phyloP scores from a whole-genome alignment of 30 jellyfish, hydroid and myxozoan species.

The Aurelia sp. region DNA sequence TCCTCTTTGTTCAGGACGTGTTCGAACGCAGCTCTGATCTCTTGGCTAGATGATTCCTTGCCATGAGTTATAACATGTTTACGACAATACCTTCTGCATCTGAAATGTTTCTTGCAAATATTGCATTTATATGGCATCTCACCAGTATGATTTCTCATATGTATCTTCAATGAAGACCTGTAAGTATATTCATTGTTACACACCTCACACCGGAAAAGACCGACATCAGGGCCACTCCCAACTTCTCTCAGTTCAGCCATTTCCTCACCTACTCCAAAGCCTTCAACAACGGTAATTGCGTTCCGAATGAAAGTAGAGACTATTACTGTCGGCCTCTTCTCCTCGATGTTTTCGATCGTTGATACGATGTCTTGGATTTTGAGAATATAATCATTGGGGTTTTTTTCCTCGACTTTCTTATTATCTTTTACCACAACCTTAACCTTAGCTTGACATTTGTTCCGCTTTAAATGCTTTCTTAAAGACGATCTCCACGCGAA shows the following conservation, averaged over 20 bases:
- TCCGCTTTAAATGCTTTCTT: conserved; percentile 25
- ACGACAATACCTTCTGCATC: conserved; percentile 6
- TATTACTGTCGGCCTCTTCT: too few species aligned
- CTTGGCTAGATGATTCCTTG: conserved; percentile 1
- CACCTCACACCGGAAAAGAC: conserved; percentile 9
- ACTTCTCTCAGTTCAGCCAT: conserved; percentile 3
- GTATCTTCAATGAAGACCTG: conserved; percentile 49
- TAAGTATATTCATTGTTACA: conserved; percentile 25
- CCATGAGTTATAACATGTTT: conserved; percentile 39
- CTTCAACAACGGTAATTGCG: conserved; percentile 12
- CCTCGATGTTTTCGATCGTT: too few species aligned
- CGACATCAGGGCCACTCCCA: conserved; percentile 27
- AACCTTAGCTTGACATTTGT: not conserved
- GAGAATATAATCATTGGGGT: not conserved
- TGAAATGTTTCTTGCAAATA: conserved; percentile 39
- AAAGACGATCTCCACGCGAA: conserved; percentile 33
- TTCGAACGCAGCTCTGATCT: conserved; percentile 18
- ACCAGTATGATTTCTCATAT: conserved; percentile 41
- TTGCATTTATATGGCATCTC: conserved; percentile 55
- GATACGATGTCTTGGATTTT: too few species aligned
- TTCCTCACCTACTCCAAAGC: conserved; percentile 23
- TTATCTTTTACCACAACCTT: not conserved
- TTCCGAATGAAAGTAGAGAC: not conserved
- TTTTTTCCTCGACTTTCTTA: not conserved
- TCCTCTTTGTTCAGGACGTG: not conserved